Evolutionary conservation across 2,797 vertebrate genomes (phyloP), one percentile per base, ranked within the genome.

Genomic region (Glyptemys insculpta): DNA sequence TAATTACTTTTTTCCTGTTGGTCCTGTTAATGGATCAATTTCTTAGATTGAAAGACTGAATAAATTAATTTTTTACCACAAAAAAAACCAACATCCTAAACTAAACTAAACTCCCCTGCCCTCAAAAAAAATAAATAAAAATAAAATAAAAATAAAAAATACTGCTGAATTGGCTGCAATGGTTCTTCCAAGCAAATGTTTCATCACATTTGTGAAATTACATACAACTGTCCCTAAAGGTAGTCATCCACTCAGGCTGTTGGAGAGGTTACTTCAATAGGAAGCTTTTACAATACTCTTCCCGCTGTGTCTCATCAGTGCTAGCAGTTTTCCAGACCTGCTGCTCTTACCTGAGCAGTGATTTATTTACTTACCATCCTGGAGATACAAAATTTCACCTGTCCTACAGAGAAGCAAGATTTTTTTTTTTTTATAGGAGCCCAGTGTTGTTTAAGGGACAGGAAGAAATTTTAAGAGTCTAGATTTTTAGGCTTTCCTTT

Each of bases 131-230:
- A 96, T 88, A 59, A 62, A 57, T 9, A 2, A 56, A 93, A 89
- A 44, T 62, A 56, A 59, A 68, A 95, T 44, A 44, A 47, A 50
- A 96, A 81, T 81, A 87, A 92, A 95, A 94, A 86, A 83, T 59
- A 56, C 59, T 65, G 5, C 68, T 4, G 47, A 74, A 81, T 74
- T 91, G 57, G 49, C 27, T 93, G 87, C 80, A 29, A 47, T 79
- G 83, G 34, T 68, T 96, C 85, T 92, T 86, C 74, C 86, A 96
- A 85, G 62, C 96, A 56, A 87, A 68, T 82, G 54, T 88, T 94
- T 96, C 96, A 95, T 95, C 81, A n/a, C 88, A 92, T 95, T 96
- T 98, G 87, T 96, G 89, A 96, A 97, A 97, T 87, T 82, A 62
- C 7, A 72, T 85, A 82, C 89, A 91, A 90, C 84, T 85, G 52